Base-by-base conservation (phyloP, 2,888 invertebrate genomes). In the Platycheirus albimanus region DNA sequence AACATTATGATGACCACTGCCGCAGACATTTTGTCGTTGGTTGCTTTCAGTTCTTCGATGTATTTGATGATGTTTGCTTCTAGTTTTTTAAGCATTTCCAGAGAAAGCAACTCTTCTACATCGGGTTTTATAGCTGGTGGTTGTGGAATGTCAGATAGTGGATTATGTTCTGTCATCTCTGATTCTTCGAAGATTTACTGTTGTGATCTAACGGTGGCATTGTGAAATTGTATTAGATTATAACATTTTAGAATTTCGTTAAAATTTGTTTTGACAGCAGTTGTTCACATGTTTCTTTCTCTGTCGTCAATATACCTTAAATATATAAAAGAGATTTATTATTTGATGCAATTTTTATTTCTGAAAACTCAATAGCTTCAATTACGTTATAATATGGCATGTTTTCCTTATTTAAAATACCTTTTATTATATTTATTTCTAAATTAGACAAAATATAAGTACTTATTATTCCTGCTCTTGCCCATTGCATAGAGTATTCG, bases 381-480 rank as follows among this genome's bases (percentile, higher is more conserved):
- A 69, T 63, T 38, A 79, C 52, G 70, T 81, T 84, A 38, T 15
- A 45, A 30, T 72, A 85, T 7, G 76, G 84, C 45, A 85, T 66
- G 2, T 79, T 56, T 41, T 85, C 66, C 41, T 75, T 74, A 19
- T 79, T 20, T 17, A 83, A 58, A 36, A 77, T 56, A 49, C 70
- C 66, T 43, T 71, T 58, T 38, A 49, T 78, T 47, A 74, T 17
- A 43, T 52, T 72, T 61, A 85, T 71, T 74, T 85, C 79, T 38
- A 58, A 24, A 49, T 72, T 75, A 6, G 78, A 85, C n/a, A 85
- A 52, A 28, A 85, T 78, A n/a, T 84, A 72, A 6, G 85, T 70
- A 43, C 85, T 85, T 43, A 84, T 47, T 38, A 83, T 58, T n/a
- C 77, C 78, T 45, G 30, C 45, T 61, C 84, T 78, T 24, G 70